phyloP scores from a whole-genome alignment of 2,888 invertebrate species.

The Caenorhabditis angaria region DNA sequence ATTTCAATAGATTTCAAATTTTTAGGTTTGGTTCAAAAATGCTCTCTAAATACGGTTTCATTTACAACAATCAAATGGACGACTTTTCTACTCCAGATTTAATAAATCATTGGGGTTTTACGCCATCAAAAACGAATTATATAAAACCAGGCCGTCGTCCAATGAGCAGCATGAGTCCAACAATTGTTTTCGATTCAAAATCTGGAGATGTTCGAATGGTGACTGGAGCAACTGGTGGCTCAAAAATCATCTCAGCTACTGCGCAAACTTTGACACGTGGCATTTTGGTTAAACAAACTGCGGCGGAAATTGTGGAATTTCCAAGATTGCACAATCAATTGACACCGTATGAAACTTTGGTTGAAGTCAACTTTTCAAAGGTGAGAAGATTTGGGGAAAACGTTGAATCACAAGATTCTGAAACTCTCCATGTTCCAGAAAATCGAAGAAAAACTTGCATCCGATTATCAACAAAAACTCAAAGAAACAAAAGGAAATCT shows the following conservation, averaged over 20 bases:
- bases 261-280: constrained; percentile 77
- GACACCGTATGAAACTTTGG: constrained; percentile 79
- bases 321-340: constrained; percentile 66
- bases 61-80: constrained; percentile 61
- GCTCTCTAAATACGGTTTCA: constrained; percentile 46
- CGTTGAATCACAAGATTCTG: not conserved
- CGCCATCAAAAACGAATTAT: constrained; percentile 81
- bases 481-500: constrained; percentile 17
- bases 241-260: constrained; percentile 86
- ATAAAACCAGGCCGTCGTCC: constrained; percentile 84
- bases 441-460: constrained; percentile 55
- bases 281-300: constrained; percentile 81
- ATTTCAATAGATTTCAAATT: not conserved
- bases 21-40: constrained; percentile 57
- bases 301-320: constrained; percentile 54
- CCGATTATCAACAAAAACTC: constrained; percentile 55
- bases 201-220: constrained; percentile 75
- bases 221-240: constrained; percentile 88
- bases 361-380: constrained; percentile 75
- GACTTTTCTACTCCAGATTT: constrained; percentile 76
- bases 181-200: constrained; percentile 76
- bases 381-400: not conserved
- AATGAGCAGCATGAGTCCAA: constrained; percentile 88
- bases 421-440: constrained; percentile 32
- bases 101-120: constrained; percentile 70